Base-by-base conservation (phyloP, 1,140 invertebrate genomes). In the Chionoecetes opilio region DNA sequence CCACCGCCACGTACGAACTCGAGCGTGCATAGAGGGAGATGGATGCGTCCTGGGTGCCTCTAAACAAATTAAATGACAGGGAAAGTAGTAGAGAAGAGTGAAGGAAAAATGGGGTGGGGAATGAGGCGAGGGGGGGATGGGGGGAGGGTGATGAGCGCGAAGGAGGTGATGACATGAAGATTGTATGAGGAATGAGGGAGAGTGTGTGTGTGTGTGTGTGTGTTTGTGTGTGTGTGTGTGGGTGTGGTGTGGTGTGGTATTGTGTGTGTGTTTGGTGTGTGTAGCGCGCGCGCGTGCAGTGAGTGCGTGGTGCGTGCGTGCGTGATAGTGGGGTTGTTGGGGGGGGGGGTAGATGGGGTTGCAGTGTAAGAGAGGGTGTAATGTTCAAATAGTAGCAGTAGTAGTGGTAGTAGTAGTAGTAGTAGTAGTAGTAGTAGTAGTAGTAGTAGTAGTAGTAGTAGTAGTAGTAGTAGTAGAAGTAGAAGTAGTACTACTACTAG, bases 161-260 rank as follows among this genome's bases (percentile, higher is more conserved):
- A 86, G 35, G 26, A 75, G 21, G 21, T 75, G 21, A 75, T 75
- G 63, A 21, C 63, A 75, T 75, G 63, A 75, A 26, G n/a, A 75
- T 75, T 75, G 63, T 8, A 0, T 0, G 84, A 38, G 84, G 84
- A 35, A 35, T 3, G 35, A 86, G n/a, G 35, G 35, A 34, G 35
- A 86, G 63, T 75, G 63, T 75, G 8, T n/a, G 63, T 75, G 63
- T 75, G 63, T 75, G 63, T 75, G 63, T 75, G 63, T 75, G 63
- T 75, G 63, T 75, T 17, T 75, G 63, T 75, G 21, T 75, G 63
- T 75, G 63, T 75, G 63, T 75, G 63, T 75, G 63, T 75, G 63
- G 26, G 63, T 75, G 63, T 75, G 63, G 63, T 75, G 63, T 75
- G 21, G 21, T 75, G 63, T 75, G 63, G 41, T n/a, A n/a, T n/a